Evolutionary conservation across 2,888 invertebrate genomes (phyloP).

Genomic region (Anodontia alba): DNA sequence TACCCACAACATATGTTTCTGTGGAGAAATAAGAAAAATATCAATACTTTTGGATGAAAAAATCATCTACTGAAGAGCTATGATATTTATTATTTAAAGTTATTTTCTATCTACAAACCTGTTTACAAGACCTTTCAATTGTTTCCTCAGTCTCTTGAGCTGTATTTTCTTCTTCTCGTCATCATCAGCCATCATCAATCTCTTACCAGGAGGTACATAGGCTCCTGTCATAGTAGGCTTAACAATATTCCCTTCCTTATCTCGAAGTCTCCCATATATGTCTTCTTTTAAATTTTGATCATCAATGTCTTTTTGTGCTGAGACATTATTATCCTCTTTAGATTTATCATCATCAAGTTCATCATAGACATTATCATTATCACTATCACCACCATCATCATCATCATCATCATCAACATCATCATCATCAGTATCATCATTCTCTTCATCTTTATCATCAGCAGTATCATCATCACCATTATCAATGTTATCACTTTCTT

Average conservation of each 20-base stretch:
- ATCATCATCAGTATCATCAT: slow-evolving; percentile 77
- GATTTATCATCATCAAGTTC: slow-evolving; percentile 23
- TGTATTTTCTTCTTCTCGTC: slow-evolving; percentile 86
- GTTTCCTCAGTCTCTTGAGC: slow-evolving; percentile 89
- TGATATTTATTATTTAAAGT: too few relatives aligned
- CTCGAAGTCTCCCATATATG: slow-evolving; percentile 95
- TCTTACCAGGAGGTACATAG: slow-evolving; percentile 94
- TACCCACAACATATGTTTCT: too few relatives aligned
- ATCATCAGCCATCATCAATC: slow-evolving; percentile 85
- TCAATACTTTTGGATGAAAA: too few relatives aligned
- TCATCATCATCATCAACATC: slow-evolving; percentile 59
- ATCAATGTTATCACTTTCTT: background rate
- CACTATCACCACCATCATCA: slow-evolving; percentile 22
- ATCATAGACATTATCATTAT: slow-evolving; percentile 21
- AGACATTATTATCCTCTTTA: background rate
- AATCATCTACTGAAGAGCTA: too few relatives aligned
- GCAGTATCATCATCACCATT: slow-evolving; percentile 84
- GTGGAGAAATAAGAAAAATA: too few relatives aligned
- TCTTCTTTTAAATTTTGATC: slow-evolving; percentile 87
- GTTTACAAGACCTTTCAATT: slow-evolving; percentile 95
- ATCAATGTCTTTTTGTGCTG: background rate
- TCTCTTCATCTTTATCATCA: slow-evolving; percentile 84
- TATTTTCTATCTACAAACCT: too few relatives aligned
- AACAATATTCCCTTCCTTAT: slow-evolving; percentile 92
- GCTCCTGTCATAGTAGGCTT: slow-evolving; percentile 86